Conservation (phyloP, 2,113 vertebrate genomes). For the Apodemus speciosus region DNA sequence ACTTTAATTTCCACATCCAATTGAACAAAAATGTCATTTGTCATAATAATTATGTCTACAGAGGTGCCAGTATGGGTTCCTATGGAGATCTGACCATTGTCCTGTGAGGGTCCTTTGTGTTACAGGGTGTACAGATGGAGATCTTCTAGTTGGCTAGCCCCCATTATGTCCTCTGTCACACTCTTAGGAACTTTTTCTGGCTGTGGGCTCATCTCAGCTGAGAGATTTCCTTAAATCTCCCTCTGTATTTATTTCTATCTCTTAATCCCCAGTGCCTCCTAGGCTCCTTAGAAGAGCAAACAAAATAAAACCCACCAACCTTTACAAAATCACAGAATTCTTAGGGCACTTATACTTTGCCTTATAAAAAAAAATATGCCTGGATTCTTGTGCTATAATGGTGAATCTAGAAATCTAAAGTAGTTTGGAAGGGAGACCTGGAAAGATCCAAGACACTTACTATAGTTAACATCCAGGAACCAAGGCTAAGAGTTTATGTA, state of each 20-base stretch:
- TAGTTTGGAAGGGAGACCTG: not conserved
- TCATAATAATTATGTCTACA: slow-evolving; percentile 70
- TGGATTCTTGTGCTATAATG: not conserved
- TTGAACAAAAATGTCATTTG: slow-evolving; percentile 78
- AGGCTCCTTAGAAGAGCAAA: not conserved
- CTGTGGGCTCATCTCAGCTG: not conserved
- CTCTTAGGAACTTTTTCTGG: slow-evolving; percentile 26
- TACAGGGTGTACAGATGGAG: slow-evolving; percentile 42
- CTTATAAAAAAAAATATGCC: not conserved
- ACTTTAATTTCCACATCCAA: slow-evolving; percentile 80
- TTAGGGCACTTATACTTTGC: not conserved
- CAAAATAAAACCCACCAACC: not conserved
- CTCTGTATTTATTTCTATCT: not conserved
- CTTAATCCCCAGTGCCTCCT: slow-evolving; percentile 3
- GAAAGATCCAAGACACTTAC: not conserved
- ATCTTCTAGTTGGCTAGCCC: slow-evolving; percentile 10
- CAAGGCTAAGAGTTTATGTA: not conserved
- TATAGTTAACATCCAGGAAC: not conserved
- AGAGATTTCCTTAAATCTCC: not conserved
- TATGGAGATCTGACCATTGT: slow-evolving; percentile 57
- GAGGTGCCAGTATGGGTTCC: slow-evolving; percentile 62
- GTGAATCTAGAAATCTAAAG: not conserved
- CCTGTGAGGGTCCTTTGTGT: slow-evolving; percentile 19
- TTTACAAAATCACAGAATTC: not conserved
- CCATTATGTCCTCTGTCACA: slow-evolving; percentile 29